phyloP scores from a whole-genome alignment of 2,888 invertebrate genomes.

The Apocheima hispidaria region DNA sequence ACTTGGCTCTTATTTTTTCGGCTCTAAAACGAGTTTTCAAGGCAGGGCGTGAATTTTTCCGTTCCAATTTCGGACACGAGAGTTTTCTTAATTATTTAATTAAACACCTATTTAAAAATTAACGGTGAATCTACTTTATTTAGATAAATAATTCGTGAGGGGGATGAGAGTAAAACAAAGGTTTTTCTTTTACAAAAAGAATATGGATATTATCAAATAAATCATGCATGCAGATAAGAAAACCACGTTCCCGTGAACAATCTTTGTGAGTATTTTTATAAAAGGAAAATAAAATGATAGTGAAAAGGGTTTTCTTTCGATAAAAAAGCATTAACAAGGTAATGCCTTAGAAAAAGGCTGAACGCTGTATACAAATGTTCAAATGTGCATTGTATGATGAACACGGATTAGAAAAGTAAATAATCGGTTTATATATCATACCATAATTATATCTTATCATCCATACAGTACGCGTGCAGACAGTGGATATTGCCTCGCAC shows the following conservation, averaged over 20 bases:
- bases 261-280: neutral
- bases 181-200: neutral
- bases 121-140: conserved; percentile 1
- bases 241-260: neutral
- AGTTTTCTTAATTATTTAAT: conserved; percentile 30
- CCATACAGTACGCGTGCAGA: no score
- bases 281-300: conserved; percentile 1
- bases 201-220: conserved; percentile 2
- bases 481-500: no score
- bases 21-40: conserved; percentile 24
- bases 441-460: no score
- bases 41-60: conserved; percentile 21
- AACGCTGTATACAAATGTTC: conserved; percentile 1
- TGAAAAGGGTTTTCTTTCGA: conserved; percentile 13
- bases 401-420: neutral
- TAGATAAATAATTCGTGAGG: neutral
- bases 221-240: neutral
- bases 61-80: conserved; percentile 24
- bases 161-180: no score
- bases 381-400: neutral
- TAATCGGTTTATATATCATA: no score
- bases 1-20: conserved; percentile 32
- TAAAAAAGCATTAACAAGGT: conserved; percentile 17
- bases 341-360: conserved; percentile 18
- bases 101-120: conserved; percentile 17